Conservation (phyloP, 2,888 invertebrate genomes). For the Aplocera efformata region DNA sequence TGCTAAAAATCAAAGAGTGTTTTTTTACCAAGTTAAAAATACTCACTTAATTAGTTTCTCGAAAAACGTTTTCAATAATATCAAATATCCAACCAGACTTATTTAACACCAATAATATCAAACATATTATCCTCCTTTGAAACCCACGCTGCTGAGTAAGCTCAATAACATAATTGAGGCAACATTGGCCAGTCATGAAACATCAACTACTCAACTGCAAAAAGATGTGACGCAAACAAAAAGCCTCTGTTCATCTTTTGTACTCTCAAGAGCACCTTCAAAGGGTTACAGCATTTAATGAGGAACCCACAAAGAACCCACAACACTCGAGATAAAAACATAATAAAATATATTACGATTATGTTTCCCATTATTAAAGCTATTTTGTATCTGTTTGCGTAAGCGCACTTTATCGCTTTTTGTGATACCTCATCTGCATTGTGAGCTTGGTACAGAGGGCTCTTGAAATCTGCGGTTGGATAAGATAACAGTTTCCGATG, state of each 20-base stretch:
- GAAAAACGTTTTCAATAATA: no score
- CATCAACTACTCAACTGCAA: slow-evolving; percentile 20
- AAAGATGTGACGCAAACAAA: slow-evolving; percentile 21
- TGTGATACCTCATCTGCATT: slow-evolving; percentile 19
- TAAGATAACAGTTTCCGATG: slow-evolving; percentile 4
- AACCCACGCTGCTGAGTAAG: background rate
- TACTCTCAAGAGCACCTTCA: slow-evolving; percentile 24
- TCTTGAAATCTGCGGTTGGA: slow-evolving; percentile 16
- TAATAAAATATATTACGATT: background rate
- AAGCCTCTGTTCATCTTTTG: slow-evolving; percentile 25
- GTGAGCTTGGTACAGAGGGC: slow-evolving; percentile 13
- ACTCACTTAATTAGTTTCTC: no score
- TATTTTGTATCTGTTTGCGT: slow-evolving; percentile 25
- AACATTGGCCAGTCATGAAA: slow-evolving; percentile 27
- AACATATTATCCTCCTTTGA: background rate
- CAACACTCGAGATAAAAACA: slow-evolving; percentile 12
- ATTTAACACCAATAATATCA: slow-evolving; percentile 1
- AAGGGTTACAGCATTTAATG: slow-evolving; percentile 64
- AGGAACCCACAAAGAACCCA: slow-evolving; percentile 41
- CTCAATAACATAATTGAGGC: slow-evolving; percentile 18
- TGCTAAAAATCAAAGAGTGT: no score
- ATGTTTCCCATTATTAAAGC: slow-evolving; percentile 16
- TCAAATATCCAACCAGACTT: no score
- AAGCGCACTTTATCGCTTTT: slow-evolving; percentile 25
- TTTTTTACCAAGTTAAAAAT: no score